These are phyloP conservation scores for Subanguina moxae DNA, from an alignment of 1,140 invertebrate species.

Conservation along the genomic window DNA sequence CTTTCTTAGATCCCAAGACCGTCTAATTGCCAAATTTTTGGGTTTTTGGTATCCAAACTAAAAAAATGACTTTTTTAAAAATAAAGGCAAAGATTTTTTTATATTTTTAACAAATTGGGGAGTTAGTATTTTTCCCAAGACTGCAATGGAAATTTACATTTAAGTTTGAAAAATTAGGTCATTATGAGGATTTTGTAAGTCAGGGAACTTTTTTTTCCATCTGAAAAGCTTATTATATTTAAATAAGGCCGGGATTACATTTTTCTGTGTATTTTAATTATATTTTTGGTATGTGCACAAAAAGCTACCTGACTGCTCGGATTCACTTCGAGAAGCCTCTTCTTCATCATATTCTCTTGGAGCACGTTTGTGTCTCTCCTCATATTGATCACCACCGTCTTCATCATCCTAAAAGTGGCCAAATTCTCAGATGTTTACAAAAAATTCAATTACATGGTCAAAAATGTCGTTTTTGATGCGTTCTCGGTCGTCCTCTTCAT, in stretches of 20 bases:
- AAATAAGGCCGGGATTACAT: background rate
- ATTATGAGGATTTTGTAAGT: no score
- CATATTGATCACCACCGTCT: conserved; percentile 8
- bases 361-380: conserved; percentile 26
- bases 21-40: no score
- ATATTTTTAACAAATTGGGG: no score
- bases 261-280: background rate
- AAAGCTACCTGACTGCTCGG: conserved; percentile 64
- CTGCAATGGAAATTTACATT: no score
- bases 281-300: conserved; percentile 1
- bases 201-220: no score
- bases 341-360: conserved; percentile 59
- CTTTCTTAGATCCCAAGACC: no score
- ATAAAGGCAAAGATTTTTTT: no score
- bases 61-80: no score
- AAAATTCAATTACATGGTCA: conserved; percentile 56
- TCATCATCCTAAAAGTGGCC: conserved; percentile 5
- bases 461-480: conserved; percentile 67
- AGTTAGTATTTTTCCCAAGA: no score
- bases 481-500: conserved; percentile 75
- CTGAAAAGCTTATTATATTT: no score
- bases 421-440: background rate
- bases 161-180: no score
- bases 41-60: no score
- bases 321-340: conserved; percentile 28